Percentiles rank a stretch among this genome's conserved stretches.
Conservation (phyloP, 2,888 invertebrate genomes). For the Microdon myrmicae region DNA sequence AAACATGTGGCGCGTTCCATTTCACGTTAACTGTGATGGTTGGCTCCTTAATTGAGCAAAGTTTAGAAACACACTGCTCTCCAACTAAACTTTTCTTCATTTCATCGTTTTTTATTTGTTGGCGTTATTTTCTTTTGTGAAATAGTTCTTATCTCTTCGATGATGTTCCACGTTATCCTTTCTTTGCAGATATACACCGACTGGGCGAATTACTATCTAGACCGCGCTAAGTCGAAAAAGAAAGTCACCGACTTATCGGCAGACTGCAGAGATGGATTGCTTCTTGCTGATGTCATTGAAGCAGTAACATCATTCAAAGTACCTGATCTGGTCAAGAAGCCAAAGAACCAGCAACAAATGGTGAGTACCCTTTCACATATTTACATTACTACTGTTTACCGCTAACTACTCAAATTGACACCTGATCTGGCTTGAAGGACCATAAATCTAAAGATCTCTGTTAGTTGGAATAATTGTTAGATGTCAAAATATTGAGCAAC, state of each 20-base stretch:
- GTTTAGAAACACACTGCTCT: conserved; percentile 57
- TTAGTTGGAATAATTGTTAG: too few relatives aligned
- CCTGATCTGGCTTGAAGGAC: too few relatives aligned
- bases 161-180: conserved; percentile 39
- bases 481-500: not conserved
- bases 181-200: conserved; percentile 91
- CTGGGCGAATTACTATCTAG: conserved; percentile 98
- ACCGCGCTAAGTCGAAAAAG: conserved; percentile 87
- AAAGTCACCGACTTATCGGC: conserved; percentile 86
- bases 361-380: conserved; percentile 71
- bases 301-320: conserved; percentile 86
- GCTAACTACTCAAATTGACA: too few relatives aligned
- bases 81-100: conserved; percentile 50
- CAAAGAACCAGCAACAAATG: conserved; percentile 92
- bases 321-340: conserved; percentile 82
- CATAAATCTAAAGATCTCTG: too few relatives aligned
- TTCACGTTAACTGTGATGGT: too few relatives aligned
- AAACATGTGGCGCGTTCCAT: too few relatives aligned
- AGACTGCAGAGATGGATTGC: conserved; percentile 91
- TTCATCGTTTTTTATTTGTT: not conserved
- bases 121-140: not conserved
- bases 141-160: not conserved
- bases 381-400: too few relatives aligned
- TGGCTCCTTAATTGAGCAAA: too few relatives aligned
- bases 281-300: conserved; percentile 93